Conservation (phyloP, 2,113 vertebrate species). For the Morone saxatilis region DNA sequence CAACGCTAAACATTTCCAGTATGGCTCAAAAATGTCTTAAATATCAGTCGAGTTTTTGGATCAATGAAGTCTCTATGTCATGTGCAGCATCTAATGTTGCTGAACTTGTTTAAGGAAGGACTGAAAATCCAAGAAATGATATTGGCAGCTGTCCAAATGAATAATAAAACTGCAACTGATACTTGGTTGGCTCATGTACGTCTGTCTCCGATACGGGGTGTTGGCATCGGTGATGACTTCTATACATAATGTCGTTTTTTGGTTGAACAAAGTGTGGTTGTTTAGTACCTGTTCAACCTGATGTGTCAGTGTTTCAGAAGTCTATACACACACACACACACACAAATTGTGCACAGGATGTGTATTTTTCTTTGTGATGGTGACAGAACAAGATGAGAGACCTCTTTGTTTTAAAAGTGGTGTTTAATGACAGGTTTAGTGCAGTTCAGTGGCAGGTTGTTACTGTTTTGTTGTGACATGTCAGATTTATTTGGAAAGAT, state of each 20-base stretch:
- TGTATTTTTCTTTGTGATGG: constrained; percentile 33
- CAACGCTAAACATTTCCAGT: neutral
- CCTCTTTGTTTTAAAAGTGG: neutral
- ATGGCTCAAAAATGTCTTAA: no score
- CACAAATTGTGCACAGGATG: neutral
- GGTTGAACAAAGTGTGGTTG: constrained; percentile 36
- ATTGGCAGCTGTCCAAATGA: constrained; percentile 15
- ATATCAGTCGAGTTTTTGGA: neutral
- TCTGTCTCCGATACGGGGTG: constrained; percentile 1
- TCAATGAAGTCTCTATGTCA: neutral
- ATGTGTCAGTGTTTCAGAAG: constrained; percentile 15
- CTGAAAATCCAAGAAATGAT: neutral
- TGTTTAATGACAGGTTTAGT: constrained; percentile 17
- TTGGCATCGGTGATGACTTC: neutral
- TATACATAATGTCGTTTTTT: neutral
- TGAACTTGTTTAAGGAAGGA: neutral
- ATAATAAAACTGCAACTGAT: neutral
- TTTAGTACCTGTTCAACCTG: constrained; percentile 61
- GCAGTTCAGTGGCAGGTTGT: constrained; percentile 8
- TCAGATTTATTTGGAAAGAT: constrained; percentile 31
- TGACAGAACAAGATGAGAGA: constrained; percentile 18
- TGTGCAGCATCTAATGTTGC: neutral
- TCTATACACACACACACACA: constrained; percentile 2
- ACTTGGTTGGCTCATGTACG: neutral
- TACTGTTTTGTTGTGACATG: constrained; percentile 35